These are phyloP conservation scores for Diorhabda elongata DNA, from an alignment of 1,140 invertebrate genomes.

Conservation along the genomic window DNA sequence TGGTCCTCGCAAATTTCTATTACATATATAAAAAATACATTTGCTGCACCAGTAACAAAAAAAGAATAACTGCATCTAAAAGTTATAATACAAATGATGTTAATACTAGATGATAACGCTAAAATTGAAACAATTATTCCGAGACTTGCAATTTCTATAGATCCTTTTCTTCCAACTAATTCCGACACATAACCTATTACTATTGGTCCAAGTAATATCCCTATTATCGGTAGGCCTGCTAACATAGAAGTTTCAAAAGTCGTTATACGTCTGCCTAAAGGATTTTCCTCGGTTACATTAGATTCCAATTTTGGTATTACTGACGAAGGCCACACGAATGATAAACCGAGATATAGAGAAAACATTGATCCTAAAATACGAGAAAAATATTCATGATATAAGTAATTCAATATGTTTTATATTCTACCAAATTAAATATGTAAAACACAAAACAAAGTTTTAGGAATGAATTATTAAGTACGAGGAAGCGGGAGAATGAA, in stretches of 20 bases:
- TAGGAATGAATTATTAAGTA: too few relatives aligned
- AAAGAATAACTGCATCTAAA: slow-evolving; percentile 49
- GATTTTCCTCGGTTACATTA: slow-evolving; percentile 25
- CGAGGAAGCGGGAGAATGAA: too few relatives aligned
- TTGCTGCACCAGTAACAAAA: slow-evolving; percentile 47
- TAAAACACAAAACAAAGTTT: too few relatives aligned
- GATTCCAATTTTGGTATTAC: slow-evolving; percentile 54
- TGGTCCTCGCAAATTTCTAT: slow-evolving; percentile 50
- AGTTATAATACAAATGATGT: slow-evolving; percentile 40
- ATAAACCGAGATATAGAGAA: background rate
- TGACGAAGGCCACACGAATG: slow-evolving; percentile 63
- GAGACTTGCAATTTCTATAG: slow-evolving; percentile 5
- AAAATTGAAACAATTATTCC: too few relatives aligned
- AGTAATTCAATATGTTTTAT: too few relatives aligned
- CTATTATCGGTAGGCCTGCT: slow-evolving; percentile 71
- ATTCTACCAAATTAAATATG: too few relatives aligned
- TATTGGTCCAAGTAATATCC: slow-evolving; percentile 54
- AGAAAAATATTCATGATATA: background rate
- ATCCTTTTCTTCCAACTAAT: slow-evolving; percentile 45
- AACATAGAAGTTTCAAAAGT: slow-evolving; percentile 69
- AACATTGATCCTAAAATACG: background rate
- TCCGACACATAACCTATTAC: slow-evolving; percentile 36
- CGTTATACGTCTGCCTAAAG: slow-evolving; percentile 44
- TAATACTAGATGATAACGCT: slow-evolving; percentile 37
- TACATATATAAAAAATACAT: slow-evolving; percentile 50